These are phyloP conservation scores for Tetragnatha montana DNA, from an alignment of 2,888 invertebrate genomes.

Conservation along the genomic window DNA sequence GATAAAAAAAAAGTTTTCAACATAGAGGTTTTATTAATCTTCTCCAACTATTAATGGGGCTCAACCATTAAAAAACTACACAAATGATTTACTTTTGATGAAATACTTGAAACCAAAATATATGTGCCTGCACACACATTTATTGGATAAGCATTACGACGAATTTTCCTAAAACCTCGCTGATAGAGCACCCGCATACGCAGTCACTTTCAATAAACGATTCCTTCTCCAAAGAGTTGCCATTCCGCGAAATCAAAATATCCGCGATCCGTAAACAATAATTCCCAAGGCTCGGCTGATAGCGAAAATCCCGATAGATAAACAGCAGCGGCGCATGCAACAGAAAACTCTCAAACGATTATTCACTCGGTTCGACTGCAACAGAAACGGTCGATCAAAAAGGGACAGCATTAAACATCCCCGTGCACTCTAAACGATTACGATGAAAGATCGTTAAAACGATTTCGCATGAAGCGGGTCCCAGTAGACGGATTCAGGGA, in stretches of 20 bases:
- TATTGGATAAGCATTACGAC: too few species aligned
- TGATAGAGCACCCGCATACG: too few species aligned
- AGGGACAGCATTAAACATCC: not conserved
- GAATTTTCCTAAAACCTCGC: too few species aligned
- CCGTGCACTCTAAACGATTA: not conserved
- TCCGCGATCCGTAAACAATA: not conserved
- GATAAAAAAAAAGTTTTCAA: too few species aligned
- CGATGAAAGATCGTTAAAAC: constrained; percentile 1
- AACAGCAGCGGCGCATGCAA: not conserved
- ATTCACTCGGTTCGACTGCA: not conserved
- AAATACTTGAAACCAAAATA: too few species aligned
- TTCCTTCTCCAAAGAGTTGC: not conserved
- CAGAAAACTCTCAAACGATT: not conserved
- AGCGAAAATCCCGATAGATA: not conserved
- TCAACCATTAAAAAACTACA: too few species aligned
- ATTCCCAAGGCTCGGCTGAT: not conserved
- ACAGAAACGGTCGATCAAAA: not conserved
- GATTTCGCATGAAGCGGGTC: not conserved
- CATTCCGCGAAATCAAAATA: not conserved
- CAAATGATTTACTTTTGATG: too few species aligned
- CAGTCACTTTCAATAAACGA: too few species aligned
- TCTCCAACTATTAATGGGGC: too few species aligned
- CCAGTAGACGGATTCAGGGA: not conserved
- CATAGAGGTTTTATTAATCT: too few species aligned
- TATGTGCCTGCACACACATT: too few species aligned